Evolutionary conservation across 2,888 invertebrate species (phyloP), one percentile per base, ranked within the genome.

Genomic region (Drosophila nr. perissopoda): DNA sequence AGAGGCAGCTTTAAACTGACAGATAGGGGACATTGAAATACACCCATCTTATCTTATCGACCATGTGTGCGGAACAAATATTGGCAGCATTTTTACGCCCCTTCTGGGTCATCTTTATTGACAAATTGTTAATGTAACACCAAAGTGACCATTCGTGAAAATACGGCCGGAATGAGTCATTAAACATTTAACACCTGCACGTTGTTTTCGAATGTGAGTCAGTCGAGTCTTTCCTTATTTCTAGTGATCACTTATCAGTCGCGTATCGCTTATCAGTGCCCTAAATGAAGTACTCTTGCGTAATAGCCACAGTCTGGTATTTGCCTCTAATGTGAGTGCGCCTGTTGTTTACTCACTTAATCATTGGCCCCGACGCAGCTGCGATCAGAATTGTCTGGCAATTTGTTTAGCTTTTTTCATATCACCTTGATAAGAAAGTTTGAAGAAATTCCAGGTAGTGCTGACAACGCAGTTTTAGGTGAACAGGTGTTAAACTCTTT

Each of bases 11-110:
- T 49, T 42, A 27, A 48, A 34, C 21, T 31, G 51, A 27, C 48
- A 70, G 48, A 62, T 58, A 49, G 13, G 8, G 21, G 29, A 10
- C 27, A 31, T 18, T 31, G 18, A 18, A 34, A 27, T 13, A 4
- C 8, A 27, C 1, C 25, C 13, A 7, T 42, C 36, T 75, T 68
- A 85, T 87, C 83, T 82, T 83, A 78, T 76, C 82, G 8, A 13
- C 16, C 8, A 48, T 48, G 36, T 40, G 34, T 40, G 33, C 76
- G 54, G 54, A 75, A 77, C 57, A 58, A 57, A 73, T 13, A 48
- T 53, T 45, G 49, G 2, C 25, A 13, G 40, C 13, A 3, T 5
- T 51, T 45, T 16, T 4, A 45, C 40, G 40, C 42, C 52, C 36
- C 51, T 6, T 31, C 13, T 25, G 27, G 21, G 11, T 36, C 7